Evolutionary conservation across 2,797 vertebrate species (phyloP), one percentile per base, ranked within the genome.

Genomic region (Macroramphosus scolopax): DNA sequence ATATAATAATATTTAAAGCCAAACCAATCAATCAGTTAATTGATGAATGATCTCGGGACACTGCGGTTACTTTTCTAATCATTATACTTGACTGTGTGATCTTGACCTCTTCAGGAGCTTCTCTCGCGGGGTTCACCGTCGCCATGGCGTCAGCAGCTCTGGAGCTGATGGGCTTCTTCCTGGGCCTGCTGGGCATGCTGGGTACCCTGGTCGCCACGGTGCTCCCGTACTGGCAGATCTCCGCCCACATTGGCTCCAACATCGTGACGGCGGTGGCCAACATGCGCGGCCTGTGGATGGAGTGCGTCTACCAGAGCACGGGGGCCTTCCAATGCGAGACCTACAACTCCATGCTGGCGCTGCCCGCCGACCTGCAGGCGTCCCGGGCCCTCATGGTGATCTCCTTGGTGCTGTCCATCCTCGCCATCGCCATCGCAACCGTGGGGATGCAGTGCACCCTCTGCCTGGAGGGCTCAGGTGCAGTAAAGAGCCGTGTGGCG

Each of bases 211-310:
- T 92, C 0, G 69, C 93, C 81, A 98, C 92, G 0, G 75, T 98
- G 30, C 87, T 98, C 6, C 96, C 96, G 0, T 90, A 81, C 74
- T 98, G 96, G 96, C 88, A 89, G 77, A 91, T 71, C 8, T 93
- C 93, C 1, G 92, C 96, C 29, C 93, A 95, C 63, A 80, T 97
- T 0, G 96, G 95, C 26, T 84, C 94, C 67, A 98, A 96, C 79
- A 97, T 98, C 0, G 91, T 98, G 43, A 98, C 96, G 0, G 93
- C 94, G 0, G 89, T 95, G 18, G 88, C 77, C 58, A 96, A 90
- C 86, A 91, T 91, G 87, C 89, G 92, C 63, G 96, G 96, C 28
- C 89, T 98, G 39, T 98, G 96, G 96, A 98, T 98, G 95, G 95
- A 95, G 52, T 98, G 96, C 0, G 94, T 96, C 16, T 88, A 90